Evolutionary conservation across 1,140 invertebrate species (phyloP).

Genomic region (Zaprionus taronus): DNA sequence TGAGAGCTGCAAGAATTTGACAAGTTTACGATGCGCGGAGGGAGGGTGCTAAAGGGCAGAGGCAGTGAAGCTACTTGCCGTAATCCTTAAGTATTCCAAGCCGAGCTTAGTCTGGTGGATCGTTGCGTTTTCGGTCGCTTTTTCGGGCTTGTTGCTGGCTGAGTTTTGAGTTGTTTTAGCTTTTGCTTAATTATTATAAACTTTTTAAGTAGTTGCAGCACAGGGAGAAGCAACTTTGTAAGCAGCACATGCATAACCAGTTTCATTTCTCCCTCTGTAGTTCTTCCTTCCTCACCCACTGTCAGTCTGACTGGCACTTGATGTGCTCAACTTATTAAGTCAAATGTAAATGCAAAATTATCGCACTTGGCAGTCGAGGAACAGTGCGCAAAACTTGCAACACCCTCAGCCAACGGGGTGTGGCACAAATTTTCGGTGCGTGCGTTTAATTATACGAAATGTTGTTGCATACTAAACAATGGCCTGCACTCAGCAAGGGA

Average conservation of each 20-base stretch:
- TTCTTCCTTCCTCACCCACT: not conserved
- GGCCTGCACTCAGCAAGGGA: constrained; percentile 11
- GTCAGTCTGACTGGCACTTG: constrained; percentile 26
- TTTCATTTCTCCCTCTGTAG: not conserved
- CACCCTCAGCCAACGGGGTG: constrained; percentile 15
- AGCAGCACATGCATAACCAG: constrained; percentile 36
- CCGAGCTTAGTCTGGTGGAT: constrained; percentile 1
- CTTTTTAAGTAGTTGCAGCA: constrained; percentile 80
- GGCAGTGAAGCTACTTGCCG: constrained; percentile 23
- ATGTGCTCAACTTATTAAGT: constrained; percentile 76
- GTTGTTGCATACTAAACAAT: constrained; percentile 70
- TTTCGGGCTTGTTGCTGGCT: constrained; percentile 22
- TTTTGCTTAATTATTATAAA: constrained; percentile 79
- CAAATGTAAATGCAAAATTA: constrained; percentile 81
- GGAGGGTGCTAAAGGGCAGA: constrained; percentile 12
- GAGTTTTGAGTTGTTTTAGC: constrained; percentile 56
- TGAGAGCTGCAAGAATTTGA: constrained; percentile 37
- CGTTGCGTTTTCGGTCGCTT: constrained; percentile 10
- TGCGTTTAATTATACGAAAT: constrained; percentile 76
- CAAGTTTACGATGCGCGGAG: constrained; percentile 31
- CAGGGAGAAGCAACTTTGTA: constrained; percentile 67
- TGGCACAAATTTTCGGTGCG: constrained; percentile 58
- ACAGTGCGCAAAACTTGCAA: constrained; percentile 44
- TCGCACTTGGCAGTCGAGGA: constrained; percentile 69
- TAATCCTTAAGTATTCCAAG: not conserved